Conservation (phyloP, 2,113 vertebrate genomes). For the Cyanistes caeruleus region DNA sequence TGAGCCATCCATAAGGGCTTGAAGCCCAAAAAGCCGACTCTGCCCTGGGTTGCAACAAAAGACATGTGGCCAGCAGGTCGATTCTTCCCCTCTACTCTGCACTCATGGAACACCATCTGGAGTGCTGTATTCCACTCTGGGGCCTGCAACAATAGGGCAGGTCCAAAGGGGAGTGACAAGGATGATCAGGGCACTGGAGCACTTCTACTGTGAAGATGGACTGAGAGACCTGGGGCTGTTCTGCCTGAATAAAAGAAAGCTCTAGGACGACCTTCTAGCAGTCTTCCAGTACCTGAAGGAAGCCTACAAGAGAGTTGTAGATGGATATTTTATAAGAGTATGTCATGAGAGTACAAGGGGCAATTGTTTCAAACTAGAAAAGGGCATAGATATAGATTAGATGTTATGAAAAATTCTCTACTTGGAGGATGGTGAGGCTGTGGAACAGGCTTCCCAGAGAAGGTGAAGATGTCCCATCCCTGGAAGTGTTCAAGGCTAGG, state of each 20-base stretch:
- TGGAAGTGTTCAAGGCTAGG: neutral
- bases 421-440: neutral
- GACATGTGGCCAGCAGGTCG: fast-evolving
- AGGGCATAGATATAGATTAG: neutral
- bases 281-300: neutral
- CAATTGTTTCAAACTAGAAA: neutral
- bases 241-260: neutral
- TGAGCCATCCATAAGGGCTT: neutral
- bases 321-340: neutral
- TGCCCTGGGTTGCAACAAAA: neutral
- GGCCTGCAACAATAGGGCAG: fast-evolving
- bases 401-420: neutral
- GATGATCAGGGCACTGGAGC: neutral
- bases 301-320: neutral
- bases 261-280: neutral
- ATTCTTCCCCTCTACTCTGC: neutral
- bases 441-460: neutral
- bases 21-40: neutral
- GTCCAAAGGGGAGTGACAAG: neutral
- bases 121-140: neutral
- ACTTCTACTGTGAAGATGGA: neutral
- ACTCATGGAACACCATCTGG: neutral
- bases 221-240: neutral
- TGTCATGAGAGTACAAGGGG: neutral
- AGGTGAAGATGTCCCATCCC: neutral